Conservation (phyloP, 2,113 vertebrate genomes). For the Abramis brama region DNA sequence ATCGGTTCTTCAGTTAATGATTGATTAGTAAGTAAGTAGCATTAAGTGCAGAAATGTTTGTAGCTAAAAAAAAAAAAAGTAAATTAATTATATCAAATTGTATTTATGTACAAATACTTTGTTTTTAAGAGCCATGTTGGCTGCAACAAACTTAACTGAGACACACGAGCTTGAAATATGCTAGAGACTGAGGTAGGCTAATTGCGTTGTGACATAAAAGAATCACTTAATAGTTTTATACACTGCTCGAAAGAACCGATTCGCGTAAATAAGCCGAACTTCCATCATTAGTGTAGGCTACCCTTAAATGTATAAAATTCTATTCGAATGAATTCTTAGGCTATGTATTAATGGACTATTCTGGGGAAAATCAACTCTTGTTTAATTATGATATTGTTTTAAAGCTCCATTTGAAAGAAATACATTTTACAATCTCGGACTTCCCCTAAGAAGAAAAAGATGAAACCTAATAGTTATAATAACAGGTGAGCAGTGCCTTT, state of each 20-base stretch:
- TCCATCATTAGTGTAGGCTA: not conserved
- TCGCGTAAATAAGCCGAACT: not conserved
- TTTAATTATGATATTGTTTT: not conserved
- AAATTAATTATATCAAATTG: not conserved
- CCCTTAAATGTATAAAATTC: not conserved
- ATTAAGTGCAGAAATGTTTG: not conserved
- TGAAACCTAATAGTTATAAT: not conserved
- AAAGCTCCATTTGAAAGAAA: not conserved
- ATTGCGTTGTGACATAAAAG: not conserved
- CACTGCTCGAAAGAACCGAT: slow-evolving; percentile 14
- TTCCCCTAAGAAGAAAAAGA: slow-evolving; percentile 33
- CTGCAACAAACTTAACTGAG: not conserved
- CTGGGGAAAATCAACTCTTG: not conserved
- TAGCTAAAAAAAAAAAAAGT: too few relatives aligned
- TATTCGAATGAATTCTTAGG: not conserved
- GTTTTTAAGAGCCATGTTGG: not conserved
- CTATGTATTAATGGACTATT: not conserved
- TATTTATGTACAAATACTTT: not conserved
- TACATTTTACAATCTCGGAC: slow-evolving; percentile 9
- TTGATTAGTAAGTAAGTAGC: not conserved
- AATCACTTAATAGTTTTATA: not conserved
- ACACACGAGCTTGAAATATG: not conserved
- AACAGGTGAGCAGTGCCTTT: not conserved
- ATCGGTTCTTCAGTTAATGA: not conserved
- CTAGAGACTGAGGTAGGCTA: too few relatives aligned